phyloP scores from a whole-genome alignment of 2,797 vertebrate species.

The Notolepis coatsorum region DNA sequence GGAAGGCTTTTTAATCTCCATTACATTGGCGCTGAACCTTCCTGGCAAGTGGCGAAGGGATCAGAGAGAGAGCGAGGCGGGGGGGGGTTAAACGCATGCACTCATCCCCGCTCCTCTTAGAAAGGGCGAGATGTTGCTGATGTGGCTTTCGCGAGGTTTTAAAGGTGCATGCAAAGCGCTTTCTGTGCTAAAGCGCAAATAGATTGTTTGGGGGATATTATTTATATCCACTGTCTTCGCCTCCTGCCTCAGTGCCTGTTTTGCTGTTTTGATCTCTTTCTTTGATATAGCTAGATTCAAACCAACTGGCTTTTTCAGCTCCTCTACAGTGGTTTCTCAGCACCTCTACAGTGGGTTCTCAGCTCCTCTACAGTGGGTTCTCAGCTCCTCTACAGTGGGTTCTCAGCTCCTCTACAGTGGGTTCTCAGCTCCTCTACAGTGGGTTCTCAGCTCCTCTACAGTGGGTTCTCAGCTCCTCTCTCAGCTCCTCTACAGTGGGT shows the following conservation, averaged over 20 bases:
- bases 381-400: no score
- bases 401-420: no score
- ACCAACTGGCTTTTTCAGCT: slow-evolving; percentile 11
- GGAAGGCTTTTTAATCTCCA: slow-evolving; percentile 64
- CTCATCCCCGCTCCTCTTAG: slow-evolving; percentile 50
- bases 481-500: no score
- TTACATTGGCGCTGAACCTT: slow-evolving; percentile 29
- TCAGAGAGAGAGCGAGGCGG: no score
- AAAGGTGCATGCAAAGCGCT: slow-evolving; percentile 59
- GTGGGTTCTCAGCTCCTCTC: no score
- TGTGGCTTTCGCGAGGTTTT: slow-evolving; percentile 59
- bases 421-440: no score
- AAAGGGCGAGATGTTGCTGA: slow-evolving; percentile 69
- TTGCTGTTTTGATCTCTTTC: slow-evolving; percentile 29
- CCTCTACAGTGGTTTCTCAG: slow-evolving; percentile 8
- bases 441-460: neutral
- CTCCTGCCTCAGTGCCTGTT: slow-evolving; percentile 10
- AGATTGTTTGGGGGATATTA: slow-evolving; percentile 43
- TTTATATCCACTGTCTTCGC: slow-evolving; percentile 23
- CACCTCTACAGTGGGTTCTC: no score
- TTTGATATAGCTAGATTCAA: slow-evolving; percentile 11
- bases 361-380: no score
- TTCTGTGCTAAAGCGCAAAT: slow-evolving; percentile 49
- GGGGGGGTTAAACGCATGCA: slow-evolving; percentile 44
- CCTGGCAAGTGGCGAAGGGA: slow-evolving; percentile 24